Evolutionary conservation across 1,140 invertebrate genomes (phyloP), one percentile per base, ranked within the genome.

Genomic region (Trichonephila clavipes): DNA sequence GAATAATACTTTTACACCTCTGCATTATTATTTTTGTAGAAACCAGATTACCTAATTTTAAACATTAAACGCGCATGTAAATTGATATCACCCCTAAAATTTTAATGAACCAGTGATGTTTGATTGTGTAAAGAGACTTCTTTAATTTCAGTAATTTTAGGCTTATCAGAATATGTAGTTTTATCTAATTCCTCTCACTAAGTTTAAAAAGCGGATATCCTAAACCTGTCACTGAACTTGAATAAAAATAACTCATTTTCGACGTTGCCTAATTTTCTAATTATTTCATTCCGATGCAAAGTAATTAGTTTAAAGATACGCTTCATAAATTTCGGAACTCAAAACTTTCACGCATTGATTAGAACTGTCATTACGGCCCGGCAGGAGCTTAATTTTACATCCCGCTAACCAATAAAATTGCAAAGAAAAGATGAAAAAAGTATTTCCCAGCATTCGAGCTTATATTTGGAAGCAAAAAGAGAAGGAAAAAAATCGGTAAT

Each of bases 241-340:
- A 59, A 87, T 92, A 44, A 92, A 92, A 92, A 77, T 87, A 92
- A 92, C 83, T 92, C 64, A 72, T 92, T 92, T 87, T 87, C 81
- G 59, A 77, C 91, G 77, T 69, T 19, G 83, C 24, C 34, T 92
- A 92, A 92, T 92, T 92, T 92, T 92, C 91, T 92, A 92, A 92
- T 92, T 92, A 92, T 92, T 92, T 92, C 91, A 92, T 92, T 92
- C 66, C 91, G 82, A 92, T 92, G 91, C 61, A 66, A 87, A 87
- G 91, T 92, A 92, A 92, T 92, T 92, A 92, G 91, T 92, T 92
- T 87, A 92, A 72, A 92, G 91, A 92, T 92, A 87, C 83, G 91
- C 83, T 92, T 92, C 91, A 92, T 92, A 92, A 92, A 92, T 69
- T 92, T 87, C 28, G 40, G 61, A 86, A 87, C 91, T 83, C 83